Conservation (phyloP, 1,140 invertebrate species). For the Prorops nasuta region DNA sequence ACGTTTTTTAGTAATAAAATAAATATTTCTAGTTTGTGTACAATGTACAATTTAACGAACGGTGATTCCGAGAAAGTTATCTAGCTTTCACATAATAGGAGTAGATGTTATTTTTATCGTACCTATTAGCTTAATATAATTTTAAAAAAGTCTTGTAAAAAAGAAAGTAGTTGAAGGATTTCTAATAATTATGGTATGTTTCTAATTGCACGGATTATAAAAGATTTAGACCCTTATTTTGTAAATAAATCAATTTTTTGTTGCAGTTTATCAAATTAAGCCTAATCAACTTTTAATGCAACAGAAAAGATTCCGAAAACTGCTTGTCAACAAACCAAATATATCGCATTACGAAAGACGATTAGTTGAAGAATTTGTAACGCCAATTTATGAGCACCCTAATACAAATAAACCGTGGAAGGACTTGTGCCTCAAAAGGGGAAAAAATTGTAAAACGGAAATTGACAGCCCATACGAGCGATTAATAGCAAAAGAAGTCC, state of each 20-base stretch:
- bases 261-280: constrained; percentile 40
- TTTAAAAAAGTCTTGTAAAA: too few relatives aligned
- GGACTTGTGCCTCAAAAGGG: constrained; percentile 39
- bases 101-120: too few relatives aligned
- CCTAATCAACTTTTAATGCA: constrained; percentile 49
- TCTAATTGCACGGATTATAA: not conserved
- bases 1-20: constrained; percentile 6
- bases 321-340: constrained; percentile 72
- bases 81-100: too few relatives aligned
- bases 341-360: constrained; percentile 65
- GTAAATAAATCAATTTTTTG: constrained; percentile 14
- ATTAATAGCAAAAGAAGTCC: constrained; percentile 68
- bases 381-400: constrained; percentile 60
- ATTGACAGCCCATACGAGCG: constrained; percentile 61
- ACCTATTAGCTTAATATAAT: too few relatives aligned
- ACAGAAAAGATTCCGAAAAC: constrained; percentile 68
- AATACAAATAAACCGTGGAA: constrained; percentile 32
- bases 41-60: too few relatives aligned
- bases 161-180: not conserved
- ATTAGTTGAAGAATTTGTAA: constrained; percentile 61
- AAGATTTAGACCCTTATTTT: not conserved
- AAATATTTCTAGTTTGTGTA: constrained; percentile 4
- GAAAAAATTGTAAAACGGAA: constrained; percentile 17
- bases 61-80: too few relatives aligned
- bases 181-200: constrained; percentile 6